Conservation (phyloP, 2,113 vertebrate genomes). For the Xiphias gladius region DNA sequence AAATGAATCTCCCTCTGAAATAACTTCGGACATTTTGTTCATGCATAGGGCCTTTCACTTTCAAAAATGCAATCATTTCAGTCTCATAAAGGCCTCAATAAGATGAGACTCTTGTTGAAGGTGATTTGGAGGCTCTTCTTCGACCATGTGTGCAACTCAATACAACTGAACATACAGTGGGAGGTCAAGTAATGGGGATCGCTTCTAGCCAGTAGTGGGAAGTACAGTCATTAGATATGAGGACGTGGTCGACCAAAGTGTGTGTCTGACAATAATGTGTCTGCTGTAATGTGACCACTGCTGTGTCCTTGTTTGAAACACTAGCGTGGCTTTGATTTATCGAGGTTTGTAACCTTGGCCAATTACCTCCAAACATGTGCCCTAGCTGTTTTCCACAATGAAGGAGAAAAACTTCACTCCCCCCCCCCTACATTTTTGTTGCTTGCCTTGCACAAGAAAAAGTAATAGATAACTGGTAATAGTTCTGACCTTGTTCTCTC, state of each 20-base stretch:
- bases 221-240: constrained; percentile 36
- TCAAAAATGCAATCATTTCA: constrained; percentile 49
- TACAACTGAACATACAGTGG: constrained; percentile 18
- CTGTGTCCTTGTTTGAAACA: constrained; percentile 74
- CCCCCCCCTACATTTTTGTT: constrained; percentile 48
- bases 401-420: constrained; percentile 38
- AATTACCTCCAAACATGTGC: constrained; percentile 66
- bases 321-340: constrained; percentile 72
- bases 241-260: constrained; percentile 29
- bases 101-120: constrained; percentile 45
- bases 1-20: constrained; percentile 18
- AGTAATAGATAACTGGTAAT: constrained; percentile 65
- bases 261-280: constrained; percentile 56
- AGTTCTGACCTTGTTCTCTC: constrained; percentile 73
- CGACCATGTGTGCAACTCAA: constrained; percentile 27
- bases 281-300: constrained; percentile 55
- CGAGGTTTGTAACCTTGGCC: constrained; percentile 75
- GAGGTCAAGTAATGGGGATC: constrained; percentile 46
- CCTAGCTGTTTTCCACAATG: constrained; percentile 47
- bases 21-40: constrained; percentile 42
- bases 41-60: constrained; percentile 31
- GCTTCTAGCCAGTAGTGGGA: constrained; percentile 17
- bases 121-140: constrained; percentile 42
- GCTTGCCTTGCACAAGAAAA: constrained; percentile 72
- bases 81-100: constrained; percentile 49